Evolutionary conservation across 2,113 vertebrate genomes (phyloP).

Genomic region (Cyrtonyx montezumae): DNA sequence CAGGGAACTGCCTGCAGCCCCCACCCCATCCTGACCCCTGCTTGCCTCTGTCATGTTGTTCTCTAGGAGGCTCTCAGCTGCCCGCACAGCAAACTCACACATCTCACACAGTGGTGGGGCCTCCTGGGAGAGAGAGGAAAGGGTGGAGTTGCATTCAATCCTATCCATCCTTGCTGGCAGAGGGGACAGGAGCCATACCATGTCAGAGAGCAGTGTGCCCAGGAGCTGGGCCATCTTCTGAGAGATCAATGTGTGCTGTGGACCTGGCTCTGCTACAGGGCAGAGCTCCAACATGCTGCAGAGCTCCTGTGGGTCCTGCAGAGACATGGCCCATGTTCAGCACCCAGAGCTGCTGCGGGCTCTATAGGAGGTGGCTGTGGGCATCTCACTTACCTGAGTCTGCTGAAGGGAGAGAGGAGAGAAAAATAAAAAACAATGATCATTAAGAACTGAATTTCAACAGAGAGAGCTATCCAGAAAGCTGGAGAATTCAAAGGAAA

Average conservation of each 20-base stretch:
- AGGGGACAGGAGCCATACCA: not conserved
- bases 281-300: conserved; percentile 85
- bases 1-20: no score
- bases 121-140: not conserved
- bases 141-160: not conserved
- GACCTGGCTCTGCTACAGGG: conserved; percentile 38
- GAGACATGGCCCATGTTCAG: not conserved
- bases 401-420: conserved; percentile 17
- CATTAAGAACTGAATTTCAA: not conserved
- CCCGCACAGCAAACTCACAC: conserved; percentile 84
- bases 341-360: not conserved
- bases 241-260: conserved; percentile 76
- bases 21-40: not conserved
- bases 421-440: conserved; percentile 51
- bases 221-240: conserved; percentile 65
- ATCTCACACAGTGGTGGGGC: conserved; percentile 74
- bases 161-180: not conserved
- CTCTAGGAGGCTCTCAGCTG: conserved; percentile 79
- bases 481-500: not conserved
- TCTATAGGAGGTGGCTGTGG: not conserved
- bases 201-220: conserved; percentile 28
- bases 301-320: conserved; percentile 82
- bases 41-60: conserved; percentile 87
- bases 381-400: conserved; percentile 69
- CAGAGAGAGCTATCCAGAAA: not conserved